Base-by-base conservation (phyloP, 2,888 invertebrate genomes). In the Diogma glabrata region DNA sequence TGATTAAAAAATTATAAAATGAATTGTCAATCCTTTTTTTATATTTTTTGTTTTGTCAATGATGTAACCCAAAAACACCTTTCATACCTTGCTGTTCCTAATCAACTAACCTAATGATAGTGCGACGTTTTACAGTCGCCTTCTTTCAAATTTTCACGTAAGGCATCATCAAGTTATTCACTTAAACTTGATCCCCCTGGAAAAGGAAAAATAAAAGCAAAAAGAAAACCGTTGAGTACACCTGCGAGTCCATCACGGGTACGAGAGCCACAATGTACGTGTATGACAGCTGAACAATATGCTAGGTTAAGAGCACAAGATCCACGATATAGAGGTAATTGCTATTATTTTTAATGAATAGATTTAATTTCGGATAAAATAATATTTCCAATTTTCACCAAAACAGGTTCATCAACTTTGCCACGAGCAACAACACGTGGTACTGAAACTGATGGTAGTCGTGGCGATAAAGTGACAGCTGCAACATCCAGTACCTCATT, bases 81-180 rank as follows among this genome's bases (percentile, higher is more conserved):
- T 24, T 46, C 46, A 46, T 46, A 46, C 46, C 46, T 46, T 46
- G 67, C 69, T 60, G 64, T 63, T 70, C 69, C 68, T 67, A 69
- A 67, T 67, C 69, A 69, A 70, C 69, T 70, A 70, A 69, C 69
- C 70, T 70, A 70, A 70, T 70, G 66, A 69, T 68, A 77, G 76
- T 77, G 74, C 75, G 76, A 77, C 75, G 72, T 75, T 73, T 81
- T 83, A 74, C 85, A 94, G 94, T 92, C 90, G 76, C 93, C 92
- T 70, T 89, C 92, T 74, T 94, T 92, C 83, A 93, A 93, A 80
- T 93, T 93, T 78, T 90, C 92, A 71, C 84, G 94, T 73, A 95
- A 95, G 79, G 92, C 93, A 66, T 91, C 93, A 61, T 93, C 93
- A 64, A 93, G 93, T 70, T 94, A 93, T 76, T 94, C 93, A 67